These are phyloP conservation scores for Drosophila infuscata DNA, from an alignment of 2,888 invertebrate genomes.

Conservation along the genomic window DNA sequence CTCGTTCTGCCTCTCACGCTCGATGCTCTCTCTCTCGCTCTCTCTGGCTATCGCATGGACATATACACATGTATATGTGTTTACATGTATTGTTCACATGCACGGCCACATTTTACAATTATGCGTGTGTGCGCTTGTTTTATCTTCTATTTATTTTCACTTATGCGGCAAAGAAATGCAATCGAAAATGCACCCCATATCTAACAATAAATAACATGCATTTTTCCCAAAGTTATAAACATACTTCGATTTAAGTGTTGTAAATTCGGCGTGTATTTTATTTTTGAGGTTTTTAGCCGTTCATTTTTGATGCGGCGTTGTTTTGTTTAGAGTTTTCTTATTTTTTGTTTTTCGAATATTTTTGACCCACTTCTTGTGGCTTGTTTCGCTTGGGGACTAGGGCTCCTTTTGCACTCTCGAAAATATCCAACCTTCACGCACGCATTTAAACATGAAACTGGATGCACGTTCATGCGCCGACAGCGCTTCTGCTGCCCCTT, in stretches of 20 bases:
- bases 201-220: constrained; percentile 53
- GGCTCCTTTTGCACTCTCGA: constrained; percentile 60
- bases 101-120: constrained; percentile 33
- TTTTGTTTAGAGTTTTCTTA: constrained; percentile 38
- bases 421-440: constrained; percentile 76
- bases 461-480: constrained; percentile 66
- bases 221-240: constrained; percentile 52
- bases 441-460: constrained; percentile 74
- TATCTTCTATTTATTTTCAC: constrained; percentile 79
- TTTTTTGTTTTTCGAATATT: constrained; percentile 46
- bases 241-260: constrained; percentile 48
- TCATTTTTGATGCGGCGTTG: constrained; percentile 41
- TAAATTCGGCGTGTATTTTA: constrained; percentile 35
- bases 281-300: constrained; percentile 22
- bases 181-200: constrained; percentile 45
- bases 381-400: constrained; percentile 51
- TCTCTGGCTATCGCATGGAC: constrained; percentile 35
- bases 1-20: constrained; percentile 24
- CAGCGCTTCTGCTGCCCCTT: constrained; percentile 65
- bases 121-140: constrained; percentile 37
- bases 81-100: constrained; percentile 44
- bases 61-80: constrained; percentile 29
- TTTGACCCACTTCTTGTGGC: constrained; percentile 72
- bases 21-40: constrained; percentile 5
- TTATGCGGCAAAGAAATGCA: constrained; percentile 75